Evolutionary conservation across 2,888 invertebrate species (phyloP).

Genomic region (Malthinus flaveolus): DNA sequence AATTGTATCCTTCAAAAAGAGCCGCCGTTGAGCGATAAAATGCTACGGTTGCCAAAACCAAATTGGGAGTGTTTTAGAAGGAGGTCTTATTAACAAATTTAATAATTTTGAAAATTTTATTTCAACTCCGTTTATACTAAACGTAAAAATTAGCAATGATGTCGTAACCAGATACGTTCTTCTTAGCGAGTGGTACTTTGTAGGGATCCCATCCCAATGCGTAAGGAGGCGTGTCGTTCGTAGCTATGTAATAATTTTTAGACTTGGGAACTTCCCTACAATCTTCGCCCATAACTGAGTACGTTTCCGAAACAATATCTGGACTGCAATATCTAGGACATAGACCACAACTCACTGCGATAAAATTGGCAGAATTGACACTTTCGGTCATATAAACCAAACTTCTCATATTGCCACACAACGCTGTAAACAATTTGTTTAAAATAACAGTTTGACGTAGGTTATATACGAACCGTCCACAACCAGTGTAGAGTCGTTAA

Average conservation of each 20-base stretch:
- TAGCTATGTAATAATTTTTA: conserved; percentile 12
- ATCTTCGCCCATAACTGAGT: conserved; percentile 15
- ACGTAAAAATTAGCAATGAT: too few species aligned
- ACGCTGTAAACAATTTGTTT: not conserved
- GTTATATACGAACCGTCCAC: not conserved
- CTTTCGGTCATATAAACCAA: conserved; percentile 12
- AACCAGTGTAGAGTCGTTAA: not conserved
- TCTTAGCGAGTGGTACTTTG: too few species aligned
- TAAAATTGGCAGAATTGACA: conserved; percentile 4
- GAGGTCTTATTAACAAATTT: too few species aligned
- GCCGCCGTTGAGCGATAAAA: too few species aligned
- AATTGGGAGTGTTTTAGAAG: too few species aligned
- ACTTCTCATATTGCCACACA: conserved; percentile 6
- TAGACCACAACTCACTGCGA: conserved; percentile 11
- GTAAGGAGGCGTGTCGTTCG: conserved; percentile 5
- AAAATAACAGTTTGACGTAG: not conserved
- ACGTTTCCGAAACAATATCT: conserved; percentile 12
- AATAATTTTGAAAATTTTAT: too few species aligned
- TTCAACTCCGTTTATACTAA: too few species aligned
- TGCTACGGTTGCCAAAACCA: too few species aligned
- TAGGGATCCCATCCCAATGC: conserved; percentile 10
- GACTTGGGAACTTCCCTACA: conserved; percentile 7
- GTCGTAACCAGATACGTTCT: too few species aligned
- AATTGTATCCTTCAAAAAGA: too few species aligned
- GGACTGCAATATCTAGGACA: conserved; percentile 9